phyloP scores from a whole-genome alignment of 2,113 vertebrate species.

The Chaenocephalus aceratus region DNA sequence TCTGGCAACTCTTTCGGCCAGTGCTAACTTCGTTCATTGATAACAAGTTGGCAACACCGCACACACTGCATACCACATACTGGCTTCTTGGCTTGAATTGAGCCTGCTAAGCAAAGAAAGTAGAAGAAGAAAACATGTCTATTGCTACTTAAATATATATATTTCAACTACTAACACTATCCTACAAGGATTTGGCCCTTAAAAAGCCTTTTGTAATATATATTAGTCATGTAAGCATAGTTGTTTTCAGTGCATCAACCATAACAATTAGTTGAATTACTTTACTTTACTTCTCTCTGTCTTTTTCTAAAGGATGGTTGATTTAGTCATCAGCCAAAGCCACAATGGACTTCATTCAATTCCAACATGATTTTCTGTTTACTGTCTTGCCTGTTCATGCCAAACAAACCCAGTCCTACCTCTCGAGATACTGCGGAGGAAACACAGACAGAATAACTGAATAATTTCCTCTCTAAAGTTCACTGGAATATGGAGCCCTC shows the following conservation, averaged over 20 bases:
- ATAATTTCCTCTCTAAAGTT: constrained; percentile 1
- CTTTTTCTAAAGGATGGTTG: constrained; percentile 9
- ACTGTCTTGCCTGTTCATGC: constrained; percentile 4
- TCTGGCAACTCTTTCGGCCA: too few relatives aligned
- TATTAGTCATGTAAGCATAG: not conserved
- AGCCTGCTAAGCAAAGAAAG: too few relatives aligned
- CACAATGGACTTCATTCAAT: constrained; percentile 20
- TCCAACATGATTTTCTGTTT: constrained; percentile 11
- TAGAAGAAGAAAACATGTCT: too few relatives aligned
- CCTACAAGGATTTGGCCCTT: not conserved
- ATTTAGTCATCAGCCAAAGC: constrained; percentile 26
- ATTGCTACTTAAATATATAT: too few relatives aligned
- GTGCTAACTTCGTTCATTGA: too few relatives aligned
- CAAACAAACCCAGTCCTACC: constrained; percentile 12
- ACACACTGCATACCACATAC: too few relatives aligned
- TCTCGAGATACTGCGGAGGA: constrained; percentile 4
- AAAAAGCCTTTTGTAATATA: not conserved
- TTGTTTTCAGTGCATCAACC: not conserved
- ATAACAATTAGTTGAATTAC: constrained; percentile 1
- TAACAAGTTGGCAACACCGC: too few relatives aligned
- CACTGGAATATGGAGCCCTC: constrained; percentile 53
- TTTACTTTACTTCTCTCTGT: not conserved
- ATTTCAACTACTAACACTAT: not conserved
- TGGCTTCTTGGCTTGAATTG: too few relatives aligned
- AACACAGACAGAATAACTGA: constrained; percentile 36